A percentile compares a stretch with the other conserved stretches of the same genome.
Conservation (phyloP, 2,113 vertebrate genomes). For the Kryptolebias marmoratus region DNA sequence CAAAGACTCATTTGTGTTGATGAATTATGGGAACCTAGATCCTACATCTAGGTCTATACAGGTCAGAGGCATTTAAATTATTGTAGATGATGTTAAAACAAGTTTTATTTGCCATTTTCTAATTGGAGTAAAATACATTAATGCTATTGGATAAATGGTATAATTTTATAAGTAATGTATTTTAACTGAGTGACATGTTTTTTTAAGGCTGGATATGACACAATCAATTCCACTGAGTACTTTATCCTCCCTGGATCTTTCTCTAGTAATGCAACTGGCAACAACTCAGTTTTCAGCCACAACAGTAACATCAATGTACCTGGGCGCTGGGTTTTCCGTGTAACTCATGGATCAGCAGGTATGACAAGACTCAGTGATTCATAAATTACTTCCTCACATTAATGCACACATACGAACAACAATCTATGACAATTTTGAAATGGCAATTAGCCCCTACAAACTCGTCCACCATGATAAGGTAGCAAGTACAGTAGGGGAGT, state of each 20-base stretch:
- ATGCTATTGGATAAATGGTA: no score
- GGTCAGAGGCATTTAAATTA: slow-evolving; percentile 37
- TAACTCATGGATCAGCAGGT: slow-evolving; percentile 22
- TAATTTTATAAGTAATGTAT: no score
- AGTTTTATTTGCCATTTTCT: background rate
- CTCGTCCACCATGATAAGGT: no score
- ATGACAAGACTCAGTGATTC: no score
- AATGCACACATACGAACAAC: no score
- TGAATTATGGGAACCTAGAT: slow-evolving; percentile 71
- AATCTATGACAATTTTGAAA: no score
- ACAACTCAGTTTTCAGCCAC: background rate
- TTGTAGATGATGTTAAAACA: no score
- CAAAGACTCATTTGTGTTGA: slow-evolving; percentile 59
- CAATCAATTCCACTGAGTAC: slow-evolving; percentile 28
- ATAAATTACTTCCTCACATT: no score
- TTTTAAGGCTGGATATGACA: slow-evolving; percentile 69
- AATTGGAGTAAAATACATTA: no score
- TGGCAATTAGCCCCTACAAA: no score
- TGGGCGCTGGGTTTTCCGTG: slow-evolving; percentile 64
- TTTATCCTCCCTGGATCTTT: slow-evolving; percentile 58
- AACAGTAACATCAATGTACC: slow-evolving; percentile 49
- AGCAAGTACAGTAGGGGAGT: no score
- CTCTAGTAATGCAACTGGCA: background rate
- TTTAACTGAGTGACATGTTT: no score
- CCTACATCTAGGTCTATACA: fast-evolving